Evolutionary conservation across 2,797 vertebrate genomes (phyloP), one percentile per base, ranked within the genome.

Genomic region (Kryptopterus vitreolus): DNA sequence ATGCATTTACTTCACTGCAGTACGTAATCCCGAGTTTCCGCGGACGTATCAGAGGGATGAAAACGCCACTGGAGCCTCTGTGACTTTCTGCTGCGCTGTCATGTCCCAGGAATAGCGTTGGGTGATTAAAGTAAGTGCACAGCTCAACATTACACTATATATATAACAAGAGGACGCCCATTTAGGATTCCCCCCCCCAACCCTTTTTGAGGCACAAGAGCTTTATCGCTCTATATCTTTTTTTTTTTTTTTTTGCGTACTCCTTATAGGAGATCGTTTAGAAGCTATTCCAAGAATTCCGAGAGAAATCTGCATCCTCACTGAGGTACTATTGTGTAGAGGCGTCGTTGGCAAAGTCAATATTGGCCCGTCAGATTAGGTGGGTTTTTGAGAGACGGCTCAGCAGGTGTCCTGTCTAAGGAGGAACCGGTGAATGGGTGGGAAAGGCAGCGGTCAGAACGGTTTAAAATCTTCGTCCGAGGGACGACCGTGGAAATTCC

Each of bases 201-300:
- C 38, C 38, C 38, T 43, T 43, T 58, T 59, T 16, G 10, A 69
- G 46, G 69, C 15, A 58, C 11, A 33, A 33, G 18, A 55, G 10
- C 50, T n/a, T n/a, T n/a, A 43, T 43, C 38, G 38, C 38, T 43
- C 38, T n/a, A n/a, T n/a, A 43, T 43, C 10, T 43, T 43, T 43
- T 43, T 4, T 43, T 43, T 90, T 88, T 91, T 90, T 90, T 89
- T 90, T 91, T 91, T 92, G 92, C 90, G 89, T 89, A 85, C 86
- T 87, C 87, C 43, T 68, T 69, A 70, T 29, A 18, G 16, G 10
- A 50, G 66, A 78, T 90, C 91, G 35, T 88, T 86, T 78, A 35
- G 82, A 78, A 86, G 73, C 82, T 90, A 89, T 90, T 86, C 83
- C 86, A 83, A 87, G 90, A 93, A 93, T 91, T 89, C 38, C 38